These are phyloP conservation scores for Alcis repandata DNA, from an alignment of 2,888 invertebrate genomes.

Conservation along the genomic window DNA sequence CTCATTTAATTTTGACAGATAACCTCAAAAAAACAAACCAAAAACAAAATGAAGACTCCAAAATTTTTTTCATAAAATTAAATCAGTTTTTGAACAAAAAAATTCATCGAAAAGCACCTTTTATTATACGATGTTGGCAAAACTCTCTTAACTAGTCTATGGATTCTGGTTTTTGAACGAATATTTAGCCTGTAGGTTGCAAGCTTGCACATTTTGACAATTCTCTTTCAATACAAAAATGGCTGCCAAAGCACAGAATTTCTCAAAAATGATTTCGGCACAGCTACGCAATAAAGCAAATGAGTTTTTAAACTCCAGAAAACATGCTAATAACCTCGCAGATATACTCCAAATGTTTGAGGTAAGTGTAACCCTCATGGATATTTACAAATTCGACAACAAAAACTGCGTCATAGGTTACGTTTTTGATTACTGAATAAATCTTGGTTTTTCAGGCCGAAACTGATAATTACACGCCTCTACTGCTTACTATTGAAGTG, in stretches of 20 bases:
- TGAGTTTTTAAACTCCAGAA: conserved; percentile 89
- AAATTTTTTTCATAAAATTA: not conserved
- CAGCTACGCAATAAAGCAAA: conserved; percentile 89
- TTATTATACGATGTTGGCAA: not conserved
- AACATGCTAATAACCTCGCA: conserved; percentile 88
- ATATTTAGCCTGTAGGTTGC: conserved; percentile 19
- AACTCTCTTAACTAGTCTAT: not conserved
- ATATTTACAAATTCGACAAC: conserved; percentile 9
- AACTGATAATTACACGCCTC: conserved; percentile 83
- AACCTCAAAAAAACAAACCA: conserved; percentile 60
- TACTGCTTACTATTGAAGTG: conserved; percentile 90
- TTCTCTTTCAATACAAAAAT: conserved; percentile 74
- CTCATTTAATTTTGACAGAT: conserved; percentile 52
- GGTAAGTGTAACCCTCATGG: conserved; percentile 67
- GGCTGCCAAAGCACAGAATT: conserved; percentile 77
- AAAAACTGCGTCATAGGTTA: conserved; percentile 70
- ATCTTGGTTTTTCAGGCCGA: conserved; percentile 71
- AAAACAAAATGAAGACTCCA: not conserved
- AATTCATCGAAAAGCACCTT: not conserved
- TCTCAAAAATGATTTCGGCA: conserved; percentile 87
- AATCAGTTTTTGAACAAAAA: not conserved
- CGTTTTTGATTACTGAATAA: conserved; percentile 56
- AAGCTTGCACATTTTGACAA: conserved; percentile 36
- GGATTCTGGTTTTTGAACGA: conserved; percentile 30
- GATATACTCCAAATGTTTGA: conserved; percentile 90